phyloP scores from a whole-genome alignment of 2,113 vertebrate genomes.

The Cyanoderma ruficeps region DNA sequence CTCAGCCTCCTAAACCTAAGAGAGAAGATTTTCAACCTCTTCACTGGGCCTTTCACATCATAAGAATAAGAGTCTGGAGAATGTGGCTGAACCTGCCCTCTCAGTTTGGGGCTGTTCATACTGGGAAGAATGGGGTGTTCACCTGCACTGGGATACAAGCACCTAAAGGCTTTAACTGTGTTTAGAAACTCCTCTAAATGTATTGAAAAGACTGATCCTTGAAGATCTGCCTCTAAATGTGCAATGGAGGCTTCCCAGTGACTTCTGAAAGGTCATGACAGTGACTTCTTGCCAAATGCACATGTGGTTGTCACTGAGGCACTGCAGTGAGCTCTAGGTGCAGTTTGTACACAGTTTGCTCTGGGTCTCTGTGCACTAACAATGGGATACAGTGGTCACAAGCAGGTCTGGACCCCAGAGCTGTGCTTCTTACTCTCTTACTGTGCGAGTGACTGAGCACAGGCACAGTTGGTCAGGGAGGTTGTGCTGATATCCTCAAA shows the following conservation, averaged over 20 bases:
- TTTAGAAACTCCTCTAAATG: background rate
- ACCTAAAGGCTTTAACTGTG: background rate
- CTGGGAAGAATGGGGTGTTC: background rate
- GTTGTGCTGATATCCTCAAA: background rate
- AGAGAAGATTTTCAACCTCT: background rate
- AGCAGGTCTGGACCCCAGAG: background rate
- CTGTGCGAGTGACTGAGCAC: fast-evolving
- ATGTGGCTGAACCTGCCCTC: background rate
- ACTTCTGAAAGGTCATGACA: background rate
- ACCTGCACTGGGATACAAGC: background rate
- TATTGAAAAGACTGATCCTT: background rate
- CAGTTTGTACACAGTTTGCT: background rate
- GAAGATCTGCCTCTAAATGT: background rate
- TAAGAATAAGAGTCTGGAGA: background rate
- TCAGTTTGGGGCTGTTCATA: background rate
- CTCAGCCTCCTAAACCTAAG: background rate
- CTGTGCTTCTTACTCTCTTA: background rate
- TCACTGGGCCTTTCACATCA: background rate
- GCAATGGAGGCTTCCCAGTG: background rate
- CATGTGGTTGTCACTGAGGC: fast-evolving
- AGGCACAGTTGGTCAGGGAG: background rate
- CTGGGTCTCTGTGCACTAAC: background rate
- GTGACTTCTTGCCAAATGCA: background rate
- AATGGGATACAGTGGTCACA: background rate
- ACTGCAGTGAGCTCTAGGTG: background rate